Evolutionary conservation across 1,140 invertebrate genomes (phyloP), one percentile per base, ranked within the genome.

Genomic region (Drosophila lacteicornis): DNA sequence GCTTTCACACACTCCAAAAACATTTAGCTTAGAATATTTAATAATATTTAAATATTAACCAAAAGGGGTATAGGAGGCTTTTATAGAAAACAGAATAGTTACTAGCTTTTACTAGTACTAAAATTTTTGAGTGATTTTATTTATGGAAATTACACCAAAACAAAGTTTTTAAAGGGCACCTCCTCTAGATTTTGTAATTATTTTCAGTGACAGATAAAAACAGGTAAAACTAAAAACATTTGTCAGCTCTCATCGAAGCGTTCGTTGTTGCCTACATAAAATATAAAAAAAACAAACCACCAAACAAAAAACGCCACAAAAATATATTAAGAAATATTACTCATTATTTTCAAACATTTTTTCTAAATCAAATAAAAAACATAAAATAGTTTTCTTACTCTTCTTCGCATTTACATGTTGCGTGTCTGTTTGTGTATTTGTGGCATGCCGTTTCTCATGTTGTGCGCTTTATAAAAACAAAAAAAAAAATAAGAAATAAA

Each of bases 381-480:
- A 46, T 30, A 42, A 67, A 60, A 46, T 65, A 59, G 50, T 76
- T 76, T 56, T 19, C 36, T 46, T 71, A 55, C 38, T 51, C 62
- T 60, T 53, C 62, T 56, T 60, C 36, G 60, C 67, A 62, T 88
- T 69, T 79, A 53, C 56, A 42, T 88, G 74, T 84, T 75, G 38
- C 56, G 60, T 79, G 74, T 79, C 59, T 75, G 8, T 63, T 78
- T 76, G 76, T 61, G 65, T 69, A 77, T 78, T 76, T 85, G 82
- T 88, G 69, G 84, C 84, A 83, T 87, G 84, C 45, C 53, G 80
- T 80, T 65, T 51, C 58, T 66, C 40, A 47, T 83, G 61, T 88
- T 83, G 66, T 81, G 73, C 74, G 85, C 84, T 83, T 80, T 80
- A 75, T 84, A 68, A 57, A 61, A 19, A 13, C 5, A 43, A 25